Conservation (phyloP, 2,888 invertebrate species). For the Venustoraphidia nigricollis region DNA sequence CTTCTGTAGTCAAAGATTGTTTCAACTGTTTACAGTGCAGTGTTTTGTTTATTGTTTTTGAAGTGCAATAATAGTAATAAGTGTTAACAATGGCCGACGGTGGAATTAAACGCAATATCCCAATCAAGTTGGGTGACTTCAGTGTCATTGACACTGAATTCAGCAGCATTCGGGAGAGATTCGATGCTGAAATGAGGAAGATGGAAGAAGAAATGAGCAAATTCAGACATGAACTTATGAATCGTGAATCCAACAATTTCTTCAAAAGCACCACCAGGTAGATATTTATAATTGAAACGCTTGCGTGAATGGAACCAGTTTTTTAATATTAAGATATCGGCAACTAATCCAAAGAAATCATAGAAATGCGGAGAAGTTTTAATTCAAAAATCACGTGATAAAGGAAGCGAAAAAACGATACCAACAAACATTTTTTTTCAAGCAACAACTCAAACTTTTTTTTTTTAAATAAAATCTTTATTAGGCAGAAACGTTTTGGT, state of each 20-base stretch:
- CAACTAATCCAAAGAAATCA: no score
- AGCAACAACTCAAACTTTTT: no score
- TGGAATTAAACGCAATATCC: constrained; percentile 75
- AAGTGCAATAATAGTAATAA: background rate
- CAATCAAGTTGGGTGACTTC: constrained; percentile 86
- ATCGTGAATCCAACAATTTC: constrained; percentile 81
- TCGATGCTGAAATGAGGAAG: constrained; percentile 93
- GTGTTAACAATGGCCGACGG: constrained; percentile 55
- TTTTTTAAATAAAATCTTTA: no score
- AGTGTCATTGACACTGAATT: constrained; percentile 94
- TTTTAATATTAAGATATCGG: no score
- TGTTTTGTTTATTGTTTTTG: background rate
- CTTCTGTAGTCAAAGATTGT: no score
- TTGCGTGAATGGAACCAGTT: no score
- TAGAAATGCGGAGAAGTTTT: no score
- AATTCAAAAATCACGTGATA: no score
- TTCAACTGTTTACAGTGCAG: background rate
- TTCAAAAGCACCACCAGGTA: constrained; percentile 83
- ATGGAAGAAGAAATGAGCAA: constrained; percentile 98
- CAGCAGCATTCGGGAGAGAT: constrained; percentile 86
- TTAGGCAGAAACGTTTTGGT: no score
- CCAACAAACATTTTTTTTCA: no score
- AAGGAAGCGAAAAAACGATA: no score
- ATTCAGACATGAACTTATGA: constrained; percentile 85
- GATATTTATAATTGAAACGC: constrained; percentile 13